Evolutionary conservation across 2,797 vertebrate species (phyloP).

Genomic region (Typhlichthys subterraneus): DNA sequence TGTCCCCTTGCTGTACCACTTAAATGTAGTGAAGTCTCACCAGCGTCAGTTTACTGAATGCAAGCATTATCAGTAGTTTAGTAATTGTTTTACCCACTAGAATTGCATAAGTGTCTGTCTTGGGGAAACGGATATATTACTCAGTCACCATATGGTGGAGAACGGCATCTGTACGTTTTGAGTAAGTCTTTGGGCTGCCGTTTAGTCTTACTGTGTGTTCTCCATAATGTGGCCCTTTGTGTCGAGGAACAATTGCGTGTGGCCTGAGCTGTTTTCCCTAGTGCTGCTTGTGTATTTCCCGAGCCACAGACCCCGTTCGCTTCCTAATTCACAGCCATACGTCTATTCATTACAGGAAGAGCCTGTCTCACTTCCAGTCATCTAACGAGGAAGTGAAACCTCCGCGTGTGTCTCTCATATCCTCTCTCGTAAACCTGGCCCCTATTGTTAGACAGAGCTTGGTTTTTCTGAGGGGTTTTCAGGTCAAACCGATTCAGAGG

Average conservation of each 20-base stretch:
- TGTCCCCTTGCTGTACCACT: no score
- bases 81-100: slow-evolving; percentile 40
- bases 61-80: slow-evolving; percentile 37
- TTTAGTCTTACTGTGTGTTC: slow-evolving; percentile 59
- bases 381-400: slow-evolving; percentile 35
- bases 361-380: slow-evolving; percentile 22
- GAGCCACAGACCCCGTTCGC: slow-evolving; percentile 23
- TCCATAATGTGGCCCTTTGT: slow-evolving; percentile 52
- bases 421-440: slow-evolving; percentile 33
- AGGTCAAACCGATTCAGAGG: slow-evolving; percentile 11
- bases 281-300: slow-evolving; percentile 24
- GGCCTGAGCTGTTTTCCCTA: slow-evolving; percentile 10
- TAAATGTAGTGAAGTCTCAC: no score
- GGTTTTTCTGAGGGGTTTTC: slow-evolving; percentile 45
- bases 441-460: slow-evolving; percentile 45
- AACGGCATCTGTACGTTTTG: slow-evolving; percentile 14
- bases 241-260: slow-evolving; percentile 63
- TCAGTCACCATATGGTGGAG: slow-evolving; percentile 62
- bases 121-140: background rate
- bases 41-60: no score
- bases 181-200: slow-evolving; percentile 19
- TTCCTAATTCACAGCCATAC: slow-evolving; percentile 42
- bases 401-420: slow-evolving; percentile 50
- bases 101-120: slow-evolving; percentile 48
- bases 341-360: slow-evolving; percentile 41